phyloP scores from a whole-genome alignment of 2,113 vertebrate species.

The Sphaerodactylus townsendi region DNA sequence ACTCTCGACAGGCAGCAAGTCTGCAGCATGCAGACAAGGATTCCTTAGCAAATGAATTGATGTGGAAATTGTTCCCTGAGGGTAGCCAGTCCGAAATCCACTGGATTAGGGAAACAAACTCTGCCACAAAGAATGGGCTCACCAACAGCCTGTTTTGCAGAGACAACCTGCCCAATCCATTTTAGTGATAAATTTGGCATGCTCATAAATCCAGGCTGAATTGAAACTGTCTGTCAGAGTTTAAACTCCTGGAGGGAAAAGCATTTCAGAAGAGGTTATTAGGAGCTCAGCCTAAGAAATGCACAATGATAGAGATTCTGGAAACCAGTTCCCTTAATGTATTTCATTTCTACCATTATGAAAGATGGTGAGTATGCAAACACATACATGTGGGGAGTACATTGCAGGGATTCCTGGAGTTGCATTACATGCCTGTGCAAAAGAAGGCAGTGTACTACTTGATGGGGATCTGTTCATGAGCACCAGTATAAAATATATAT shows the following conservation, averaged over 20 bases:
- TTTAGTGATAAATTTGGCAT: neutral
- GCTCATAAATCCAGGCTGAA: slow-evolving; percentile 6
- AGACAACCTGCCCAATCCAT: neutral
- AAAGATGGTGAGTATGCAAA: neutral
- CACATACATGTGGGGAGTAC: accelerated
- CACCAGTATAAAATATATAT: no score
- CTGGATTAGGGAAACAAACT: neutral
- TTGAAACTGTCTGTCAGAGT: neutral
- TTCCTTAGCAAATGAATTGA: neutral
- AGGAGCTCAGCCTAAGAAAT: neutral
- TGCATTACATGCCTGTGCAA: neutral
- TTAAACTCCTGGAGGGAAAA: neutral
- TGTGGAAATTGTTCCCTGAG: neutral
- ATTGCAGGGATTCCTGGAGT: accelerated
- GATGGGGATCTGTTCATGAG: neutral
- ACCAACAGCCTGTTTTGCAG: neutral
- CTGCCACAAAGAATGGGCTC: slow-evolving; percentile 10
- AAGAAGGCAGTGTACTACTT: neutral
- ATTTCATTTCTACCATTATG: neutral
- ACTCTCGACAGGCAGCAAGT: neutral
- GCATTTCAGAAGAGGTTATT: neutral
- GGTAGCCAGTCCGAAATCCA: neutral
- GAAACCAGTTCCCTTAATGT: neutral
- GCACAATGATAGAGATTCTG: neutral
- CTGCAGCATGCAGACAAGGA: neutral